Base-by-base conservation (phyloP, 2,113 vertebrate genomes). In the Salvelinus alpinus region DNA sequence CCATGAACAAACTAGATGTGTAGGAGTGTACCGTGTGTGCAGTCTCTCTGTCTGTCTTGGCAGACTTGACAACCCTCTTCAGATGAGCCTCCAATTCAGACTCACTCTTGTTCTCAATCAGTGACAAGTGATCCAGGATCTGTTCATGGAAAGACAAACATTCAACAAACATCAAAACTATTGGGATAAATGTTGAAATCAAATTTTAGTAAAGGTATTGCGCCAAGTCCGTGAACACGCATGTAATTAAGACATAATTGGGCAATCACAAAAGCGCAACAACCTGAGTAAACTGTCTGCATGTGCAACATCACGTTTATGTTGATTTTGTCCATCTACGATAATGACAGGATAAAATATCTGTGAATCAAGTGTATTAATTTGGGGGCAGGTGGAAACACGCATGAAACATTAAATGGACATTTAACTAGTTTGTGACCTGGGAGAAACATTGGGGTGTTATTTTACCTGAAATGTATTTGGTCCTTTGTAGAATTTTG, bases 41-140 rank as follows among this genome's bases (percentile, higher is more conserved):
- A 14, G 64, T 66, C 18, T 44, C 20, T 69, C 6, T 22, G 18
- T n/a, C 16, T 4, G 38, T 44, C 9, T n/a, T 3, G 12, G 60
- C 7, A 25, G 54, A 92, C 95, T 97, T 96, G 88, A 96, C 92
- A 85, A 95, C 93, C 60, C 93, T 90, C 78, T 95, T 93, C 1
- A 97, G 90, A 31, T 96, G 92, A 51, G 94, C 92, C 75, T 97
- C 96, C 78, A 97, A 85, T 73, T 96, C 95, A 0, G 96, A 96
- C 72, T 96, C 96, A 1, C 94, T 95, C 84, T 94, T 95, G 79
- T 97, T 95, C 76, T 96, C 95, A 51, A 97, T 96, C 94, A 97
- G 95, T 0, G 94, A 95, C 74, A 97, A 83, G 74, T 97, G 96
- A 87, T 97, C 95, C 73, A 97, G 90, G 72, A 97, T 96, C 96